Evolutionary conservation across 1,140 invertebrate species (phyloP).

Genomic region (Bombus consobrinus): DNA sequence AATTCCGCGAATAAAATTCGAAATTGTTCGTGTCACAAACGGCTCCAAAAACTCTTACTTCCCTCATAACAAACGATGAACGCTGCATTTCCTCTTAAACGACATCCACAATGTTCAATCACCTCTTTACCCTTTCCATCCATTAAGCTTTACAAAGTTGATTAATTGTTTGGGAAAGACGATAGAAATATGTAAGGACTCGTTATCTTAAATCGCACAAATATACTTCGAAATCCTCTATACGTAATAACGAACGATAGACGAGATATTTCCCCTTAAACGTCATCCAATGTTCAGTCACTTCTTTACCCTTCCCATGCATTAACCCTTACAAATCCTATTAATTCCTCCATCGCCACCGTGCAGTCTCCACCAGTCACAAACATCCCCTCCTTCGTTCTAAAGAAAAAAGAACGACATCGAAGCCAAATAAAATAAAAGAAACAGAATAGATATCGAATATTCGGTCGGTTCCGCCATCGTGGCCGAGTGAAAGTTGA

Average conservation of each 20-base stretch:
- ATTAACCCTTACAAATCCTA: slow-evolving; percentile 11
- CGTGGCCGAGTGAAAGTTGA: slow-evolving; percentile 20
- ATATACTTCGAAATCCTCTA: too few species aligned
- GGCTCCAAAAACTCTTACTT: background rate
- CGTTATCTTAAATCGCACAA: too few species aligned
- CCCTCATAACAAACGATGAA: background rate
- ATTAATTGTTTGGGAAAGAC: background rate
- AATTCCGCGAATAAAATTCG: background rate
- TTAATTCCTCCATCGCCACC: background rate
- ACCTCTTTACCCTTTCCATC: background rate
- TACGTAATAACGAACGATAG: background rate
- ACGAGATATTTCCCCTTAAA: background rate
- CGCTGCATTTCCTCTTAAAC: too few species aligned
- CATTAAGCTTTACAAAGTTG: background rate
- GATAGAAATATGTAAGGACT: too few species aligned
- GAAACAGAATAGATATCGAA: background rate
- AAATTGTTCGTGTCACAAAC: background rate
- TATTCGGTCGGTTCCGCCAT: background rate
- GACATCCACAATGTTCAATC: too few species aligned
- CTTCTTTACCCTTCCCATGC: background rate
- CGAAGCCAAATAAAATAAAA: background rate
- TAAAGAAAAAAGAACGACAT: background rate
- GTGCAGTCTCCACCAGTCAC: background rate
- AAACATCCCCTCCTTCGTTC: background rate
- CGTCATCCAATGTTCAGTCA: background rate